Conservation (phyloP, 2,113 vertebrate genomes). For the Zapornia atra region DNA sequence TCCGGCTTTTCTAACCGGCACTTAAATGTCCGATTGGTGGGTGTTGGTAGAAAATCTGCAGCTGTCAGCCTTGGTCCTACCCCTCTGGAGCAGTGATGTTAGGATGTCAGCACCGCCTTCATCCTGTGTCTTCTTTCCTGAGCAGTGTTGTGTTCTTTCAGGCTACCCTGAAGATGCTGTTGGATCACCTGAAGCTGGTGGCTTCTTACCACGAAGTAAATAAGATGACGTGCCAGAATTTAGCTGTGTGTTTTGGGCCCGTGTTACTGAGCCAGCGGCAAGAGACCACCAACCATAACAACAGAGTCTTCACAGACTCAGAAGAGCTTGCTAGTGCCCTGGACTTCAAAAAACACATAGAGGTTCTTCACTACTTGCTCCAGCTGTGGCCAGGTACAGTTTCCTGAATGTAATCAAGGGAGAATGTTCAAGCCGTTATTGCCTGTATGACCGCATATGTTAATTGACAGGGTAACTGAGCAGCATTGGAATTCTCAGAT, state of each 20-base stretch:
- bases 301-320: constrained; percentile 94
- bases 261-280: constrained; percentile 94
- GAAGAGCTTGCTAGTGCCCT: constrained; percentile 96
- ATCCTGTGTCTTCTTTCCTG: not conserved
- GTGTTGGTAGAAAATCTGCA: not conserved
- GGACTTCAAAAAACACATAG: constrained; percentile 99
- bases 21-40: not conserved
- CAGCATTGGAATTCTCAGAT: not conserved
- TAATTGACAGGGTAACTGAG: not conserved
- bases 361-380: constrained; percentile 96
- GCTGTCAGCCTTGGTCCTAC: not conserved
- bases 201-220: constrained; percentile 94
- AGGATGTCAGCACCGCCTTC: not conserved
- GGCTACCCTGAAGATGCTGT: constrained; percentile 90
- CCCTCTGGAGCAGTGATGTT: not conserved
- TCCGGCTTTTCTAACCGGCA: not conserved
- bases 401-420: not conserved
- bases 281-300: constrained; percentile 89
- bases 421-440: not conserved
- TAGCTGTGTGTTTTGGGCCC: constrained; percentile 97
- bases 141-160: constrained; percentile 65
- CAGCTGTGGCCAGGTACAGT: constrained; percentile 95
- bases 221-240: constrained; percentile 98
- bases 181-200: constrained; percentile 95
- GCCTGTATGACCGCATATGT: not conserved